Evolutionary conservation across 2,797 vertebrate species (phyloP).

Genomic region (Falco berigora): DNA sequence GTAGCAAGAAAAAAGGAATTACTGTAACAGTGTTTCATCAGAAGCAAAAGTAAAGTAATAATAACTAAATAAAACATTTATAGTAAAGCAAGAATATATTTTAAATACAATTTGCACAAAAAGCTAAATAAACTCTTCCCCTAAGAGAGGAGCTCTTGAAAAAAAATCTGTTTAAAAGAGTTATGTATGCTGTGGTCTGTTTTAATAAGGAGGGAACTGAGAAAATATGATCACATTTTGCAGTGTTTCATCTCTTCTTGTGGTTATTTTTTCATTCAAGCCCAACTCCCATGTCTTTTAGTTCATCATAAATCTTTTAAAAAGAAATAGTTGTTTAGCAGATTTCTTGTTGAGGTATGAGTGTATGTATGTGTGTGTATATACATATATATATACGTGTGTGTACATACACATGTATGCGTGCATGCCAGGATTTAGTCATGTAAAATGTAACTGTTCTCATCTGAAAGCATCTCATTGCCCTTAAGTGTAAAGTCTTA

Average conservation of each 20-base stretch:
- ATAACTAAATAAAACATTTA: background rate
- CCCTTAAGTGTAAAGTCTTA: background rate
- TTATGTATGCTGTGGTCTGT: background rate
- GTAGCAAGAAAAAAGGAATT: background rate
- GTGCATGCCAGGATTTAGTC: background rate
- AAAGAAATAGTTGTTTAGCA: background rate
- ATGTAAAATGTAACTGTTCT: background rate
- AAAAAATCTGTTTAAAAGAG: background rate
- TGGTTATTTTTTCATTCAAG: background rate
- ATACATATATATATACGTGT: fast-evolving
- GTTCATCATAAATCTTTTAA: background rate
- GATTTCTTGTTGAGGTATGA: background rate
- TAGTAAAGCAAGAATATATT: background rate
- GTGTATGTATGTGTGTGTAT: no score
- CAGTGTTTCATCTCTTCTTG: background rate
- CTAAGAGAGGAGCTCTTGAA: background rate
- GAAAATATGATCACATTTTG: background rate
- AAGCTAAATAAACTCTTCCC: background rate
- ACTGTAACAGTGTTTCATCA: fast-evolving
- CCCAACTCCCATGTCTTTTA: background rate
- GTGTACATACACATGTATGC: fast-evolving
- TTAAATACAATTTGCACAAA: background rate
- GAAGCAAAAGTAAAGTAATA: background rate
- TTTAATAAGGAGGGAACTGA: background rate
- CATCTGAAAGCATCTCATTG: background rate